Evolutionary conservation across 2,797 vertebrate species (phyloP).

Genomic region (Diplodus sargus): DNA sequence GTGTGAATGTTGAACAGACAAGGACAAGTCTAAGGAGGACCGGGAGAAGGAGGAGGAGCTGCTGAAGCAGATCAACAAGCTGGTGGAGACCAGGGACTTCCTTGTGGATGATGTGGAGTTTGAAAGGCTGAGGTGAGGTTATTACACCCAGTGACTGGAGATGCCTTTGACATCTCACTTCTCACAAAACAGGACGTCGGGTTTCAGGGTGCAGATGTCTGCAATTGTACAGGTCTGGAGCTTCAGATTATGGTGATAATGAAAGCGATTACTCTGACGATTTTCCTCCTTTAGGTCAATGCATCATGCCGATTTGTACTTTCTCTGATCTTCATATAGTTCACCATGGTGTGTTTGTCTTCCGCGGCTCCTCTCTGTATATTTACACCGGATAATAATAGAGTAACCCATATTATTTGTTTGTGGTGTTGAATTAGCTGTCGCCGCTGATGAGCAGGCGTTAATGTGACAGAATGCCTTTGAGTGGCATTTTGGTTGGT

Average conservation of each 20-base stretch:
- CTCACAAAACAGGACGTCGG: neutral
- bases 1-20: slow-evolving; percentile 79
- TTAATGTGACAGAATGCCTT: slow-evolving; percentile 5
- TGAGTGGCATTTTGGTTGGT: slow-evolving; percentile 28
- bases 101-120: slow-evolving; percentile 94
- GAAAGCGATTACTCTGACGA: too few species aligned
- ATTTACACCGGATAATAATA: slow-evolving; percentile 3
- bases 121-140: slow-evolving; percentile 89
- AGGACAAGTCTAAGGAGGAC: slow-evolving; percentile 87
- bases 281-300: neutral
- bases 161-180: neutral
- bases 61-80: slow-evolving; percentile 91
- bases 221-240: neutral
- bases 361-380: neutral
- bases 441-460: slow-evolving; percentile 17
- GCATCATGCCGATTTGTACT: too few species aligned
- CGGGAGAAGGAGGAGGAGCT: slow-evolving; percentile 88
- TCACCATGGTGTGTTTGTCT: neutral
- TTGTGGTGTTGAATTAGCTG: slow-evolving; percentile 23
- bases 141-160: neutral
- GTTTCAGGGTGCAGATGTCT: neutral
- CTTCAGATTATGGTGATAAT: neutral
- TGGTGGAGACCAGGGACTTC: slow-evolving; percentile 94
- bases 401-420: neutral
- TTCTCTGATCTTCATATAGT: neutral